Base-by-base conservation (phyloP, 2,113 vertebrate species). In the Microcebus lehilahytsara region DNA sequence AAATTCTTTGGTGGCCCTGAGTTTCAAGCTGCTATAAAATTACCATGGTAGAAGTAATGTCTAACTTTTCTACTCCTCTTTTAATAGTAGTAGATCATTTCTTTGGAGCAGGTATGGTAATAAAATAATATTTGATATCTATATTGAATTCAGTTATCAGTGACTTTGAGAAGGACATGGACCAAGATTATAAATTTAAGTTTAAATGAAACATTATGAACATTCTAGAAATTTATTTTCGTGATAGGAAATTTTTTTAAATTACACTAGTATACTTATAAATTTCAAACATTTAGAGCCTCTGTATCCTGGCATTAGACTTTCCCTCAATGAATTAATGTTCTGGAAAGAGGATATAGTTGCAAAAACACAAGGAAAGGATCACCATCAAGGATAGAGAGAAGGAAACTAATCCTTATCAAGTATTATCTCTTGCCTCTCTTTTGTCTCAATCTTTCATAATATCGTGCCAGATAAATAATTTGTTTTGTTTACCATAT, bases 121-220 rank as follows among this genome's bases (percentile, higher is more conserved):
- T 96, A 97, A 97, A 95, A 91, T 95, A 77, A 91, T 78, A 85
- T 91, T 86, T 95, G 53, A 72, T 93, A 51, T 91, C 85, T 96
- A 7, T 89, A 69, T 86, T 92, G 10, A 13, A 87, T 95, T 92
- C 40, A 80, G 71, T 91, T 95, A 89, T 81, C 91, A 69, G 46
- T 97, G 97, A 96, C 95, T 96, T 95, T 97, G 91, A 88, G 86
- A 97, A 97, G 78, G 89, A 89, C 86, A 78, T 72, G 34, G 10
- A 85, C 10, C 13, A 46, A 87, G 58, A 78, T 72, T 87, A 91
- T 91, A 95, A 96, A 93, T 94, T 92, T 93, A 95, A 90, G 74
- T 94, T 97, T 96, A 93, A 83, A 19, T 72, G 46, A 93, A 96
- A 85, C 32, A 79, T 71, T 78, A 49, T 51, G 67, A 95, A 95